phyloP scores from a whole-genome alignment of 2,888 invertebrate species.

The Salpingus planirostris region DNA sequence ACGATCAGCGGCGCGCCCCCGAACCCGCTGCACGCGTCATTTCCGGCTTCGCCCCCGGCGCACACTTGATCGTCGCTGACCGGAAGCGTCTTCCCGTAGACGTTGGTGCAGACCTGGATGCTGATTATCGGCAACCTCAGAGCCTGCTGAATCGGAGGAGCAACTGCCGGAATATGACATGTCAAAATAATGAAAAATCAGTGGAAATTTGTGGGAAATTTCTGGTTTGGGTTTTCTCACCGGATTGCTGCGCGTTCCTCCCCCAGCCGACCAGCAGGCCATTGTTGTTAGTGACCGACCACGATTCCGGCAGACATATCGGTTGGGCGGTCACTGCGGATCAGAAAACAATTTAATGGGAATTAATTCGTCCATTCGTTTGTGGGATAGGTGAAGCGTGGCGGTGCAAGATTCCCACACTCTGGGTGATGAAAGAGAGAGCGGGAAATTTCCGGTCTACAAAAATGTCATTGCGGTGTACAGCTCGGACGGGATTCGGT shows the following conservation, averaged over 20 bases:
- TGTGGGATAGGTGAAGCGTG: no score
- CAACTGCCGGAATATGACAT: conserved; percentile 21
- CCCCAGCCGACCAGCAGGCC: conserved; percentile 66
- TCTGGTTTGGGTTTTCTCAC: no score
- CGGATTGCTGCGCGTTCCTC: conserved; percentile 56
- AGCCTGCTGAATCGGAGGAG: conserved; percentile 46
- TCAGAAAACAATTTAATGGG: conserved; percentile 22
- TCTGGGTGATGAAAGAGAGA: no score
- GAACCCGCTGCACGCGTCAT: conserved; percentile 71
- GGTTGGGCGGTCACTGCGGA: conserved; percentile 66
- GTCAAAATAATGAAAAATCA: no score
- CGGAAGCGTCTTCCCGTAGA: conserved; percentile 59
- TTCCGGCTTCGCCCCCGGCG: conserved; percentile 64
- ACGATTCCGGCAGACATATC: conserved; percentile 49
- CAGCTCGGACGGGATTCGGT: no score
- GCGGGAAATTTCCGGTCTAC: no score
- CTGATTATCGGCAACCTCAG: conserved; percentile 59
- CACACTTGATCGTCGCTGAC: conserved; percentile 58
- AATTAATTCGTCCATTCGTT: no score
- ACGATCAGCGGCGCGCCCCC: conserved; percentile 67
- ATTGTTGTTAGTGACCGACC: conserved; percentile 41
- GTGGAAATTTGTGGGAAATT: no score
- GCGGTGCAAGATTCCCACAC: no score
- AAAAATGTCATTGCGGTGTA: no score
- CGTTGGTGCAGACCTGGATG: conserved; percentile 55